Evolutionary conservation across 2,113 vertebrate species (phyloP), one percentile per base, ranked within the genome.

Genomic region (Podarcis muralis): DNA sequence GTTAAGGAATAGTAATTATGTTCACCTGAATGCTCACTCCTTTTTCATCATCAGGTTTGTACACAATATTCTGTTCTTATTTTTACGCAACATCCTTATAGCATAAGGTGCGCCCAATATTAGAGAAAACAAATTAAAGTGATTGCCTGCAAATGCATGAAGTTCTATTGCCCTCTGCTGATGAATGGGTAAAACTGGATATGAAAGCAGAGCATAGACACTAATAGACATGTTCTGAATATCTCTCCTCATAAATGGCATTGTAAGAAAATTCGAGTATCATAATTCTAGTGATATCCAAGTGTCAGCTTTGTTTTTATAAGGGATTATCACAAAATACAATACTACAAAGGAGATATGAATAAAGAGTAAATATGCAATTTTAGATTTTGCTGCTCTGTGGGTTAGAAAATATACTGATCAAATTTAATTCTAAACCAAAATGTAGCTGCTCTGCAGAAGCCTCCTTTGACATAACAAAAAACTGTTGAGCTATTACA

Each of bases 141-240:
- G 16, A 48, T 86, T 86, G 48, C 68, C 82, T 86, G 27, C 30
- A 94, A 92, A 92, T 82, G 1, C 53, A 89, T 90, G 78, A 93
- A 88, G 86, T 92, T 85, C 93, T 65, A 95, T 86, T 95, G 95
- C 95, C 95, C 95, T 97, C 96, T 97, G 83, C 94, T 97, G 96
- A 94, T 85, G 5, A 96, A 90, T 32, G 77, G 57, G 30, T 93
- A 69, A 92, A 92, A 96, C 0, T 84, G 59, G 40, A 77, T 66
- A 88, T 53, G 89, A 94, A 90, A 90, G 6, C 48, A 89, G 30
- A 79, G 57, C n/a, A 80, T 3, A 1, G 1, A 1, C 37, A 86
- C 79, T 71, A 87, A 18, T 1, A 86, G 79, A 84, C 20, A 66
- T 74, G 69, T 40, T 85, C 40, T 62, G 37, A 59, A 88, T 6